Conservation (phyloP, 2,113 vertebrate species). For the Astur gentilis region DNA sequence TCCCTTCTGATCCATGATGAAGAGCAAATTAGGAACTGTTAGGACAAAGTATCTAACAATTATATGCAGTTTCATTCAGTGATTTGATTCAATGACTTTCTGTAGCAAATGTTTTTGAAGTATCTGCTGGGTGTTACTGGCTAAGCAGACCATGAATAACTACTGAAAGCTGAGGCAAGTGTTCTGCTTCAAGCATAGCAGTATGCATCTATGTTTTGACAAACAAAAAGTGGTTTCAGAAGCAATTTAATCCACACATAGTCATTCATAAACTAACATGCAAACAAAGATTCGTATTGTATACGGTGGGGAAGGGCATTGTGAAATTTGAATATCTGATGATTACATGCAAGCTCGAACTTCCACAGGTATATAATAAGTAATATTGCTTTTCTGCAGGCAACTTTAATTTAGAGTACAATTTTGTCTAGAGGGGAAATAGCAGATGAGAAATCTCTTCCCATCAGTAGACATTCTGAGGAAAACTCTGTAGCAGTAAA, state of each 20-base stretch:
- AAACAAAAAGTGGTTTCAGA: background rate
- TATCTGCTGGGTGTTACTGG: background rate
- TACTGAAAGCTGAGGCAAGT: background rate
- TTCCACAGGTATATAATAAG: background rate
- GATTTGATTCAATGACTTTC: background rate
- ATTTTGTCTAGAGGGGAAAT: background rate
- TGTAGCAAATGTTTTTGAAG: background rate
- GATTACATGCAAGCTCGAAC: background rate
- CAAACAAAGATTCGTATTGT: background rate
- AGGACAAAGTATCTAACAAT: background rate
- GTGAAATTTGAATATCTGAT: background rate
- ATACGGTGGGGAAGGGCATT: background rate
- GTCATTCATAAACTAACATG: background rate
- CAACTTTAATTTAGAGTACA: background rate
- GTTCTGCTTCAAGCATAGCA: background rate
- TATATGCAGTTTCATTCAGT: background rate
- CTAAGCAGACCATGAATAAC: background rate
- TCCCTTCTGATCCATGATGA: background rate
- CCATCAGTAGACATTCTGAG: background rate
- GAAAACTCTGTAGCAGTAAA: background rate
- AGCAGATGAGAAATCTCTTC: background rate
- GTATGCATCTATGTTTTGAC: background rate
- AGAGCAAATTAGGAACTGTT: background rate
- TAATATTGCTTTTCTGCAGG: background rate
- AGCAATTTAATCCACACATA: background rate